A percentile compares a stretch with the other conserved stretches of the same genome.
These are phyloP conservation scores for Rana temporaria DNA, from an alignment of 2,113 vertebrate species.

Conservation along the genomic window DNA sequence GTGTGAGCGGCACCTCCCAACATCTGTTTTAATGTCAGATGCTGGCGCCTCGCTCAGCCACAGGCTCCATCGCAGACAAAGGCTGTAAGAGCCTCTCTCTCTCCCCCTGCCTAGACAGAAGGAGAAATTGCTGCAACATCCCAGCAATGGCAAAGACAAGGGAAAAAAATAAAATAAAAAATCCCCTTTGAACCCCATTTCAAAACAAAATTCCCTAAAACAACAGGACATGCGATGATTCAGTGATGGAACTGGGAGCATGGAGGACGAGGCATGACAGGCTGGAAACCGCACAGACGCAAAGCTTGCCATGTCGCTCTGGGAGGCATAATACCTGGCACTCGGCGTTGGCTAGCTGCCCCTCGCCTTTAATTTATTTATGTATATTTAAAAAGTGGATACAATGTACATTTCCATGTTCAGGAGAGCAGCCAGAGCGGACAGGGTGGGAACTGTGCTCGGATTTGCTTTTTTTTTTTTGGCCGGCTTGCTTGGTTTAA, in stretches of 20 bases:
- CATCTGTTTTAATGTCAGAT: slow-evolving; percentile 82
- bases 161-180: not conserved
- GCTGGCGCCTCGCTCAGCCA: slow-evolving; percentile 81
- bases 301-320: not conserved
- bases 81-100: slow-evolving; percentile 68
- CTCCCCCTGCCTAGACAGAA: slow-evolving; percentile 12
- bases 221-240: slow-evolving; percentile 1
- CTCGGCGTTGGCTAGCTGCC: not conserved
- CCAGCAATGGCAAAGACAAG: not conserved
- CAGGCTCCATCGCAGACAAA: slow-evolving; percentile 77
- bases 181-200: not conserved
- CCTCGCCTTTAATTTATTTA: slow-evolving; percentile 13
- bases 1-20: slow-evolving; percentile 82
- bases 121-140: slow-evolving; percentile 33
- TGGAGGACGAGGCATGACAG: not conserved
- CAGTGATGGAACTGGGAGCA: no score
- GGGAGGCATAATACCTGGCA: slow-evolving; percentile 32
- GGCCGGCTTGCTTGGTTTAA: slow-evolving; percentile 6
- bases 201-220: slow-evolving; percentile 1
- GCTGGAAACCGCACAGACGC: not conserved
- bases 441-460: slow-evolving; percentile 19
- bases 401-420: slow-evolving; percentile 13
- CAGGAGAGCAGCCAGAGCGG: slow-evolving; percentile 7
- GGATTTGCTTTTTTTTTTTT: not conserved
- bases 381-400: slow-evolving; percentile 16